Conservation (phyloP, 1,140 invertebrate genomes). For the Hetaerina americana region DNA sequence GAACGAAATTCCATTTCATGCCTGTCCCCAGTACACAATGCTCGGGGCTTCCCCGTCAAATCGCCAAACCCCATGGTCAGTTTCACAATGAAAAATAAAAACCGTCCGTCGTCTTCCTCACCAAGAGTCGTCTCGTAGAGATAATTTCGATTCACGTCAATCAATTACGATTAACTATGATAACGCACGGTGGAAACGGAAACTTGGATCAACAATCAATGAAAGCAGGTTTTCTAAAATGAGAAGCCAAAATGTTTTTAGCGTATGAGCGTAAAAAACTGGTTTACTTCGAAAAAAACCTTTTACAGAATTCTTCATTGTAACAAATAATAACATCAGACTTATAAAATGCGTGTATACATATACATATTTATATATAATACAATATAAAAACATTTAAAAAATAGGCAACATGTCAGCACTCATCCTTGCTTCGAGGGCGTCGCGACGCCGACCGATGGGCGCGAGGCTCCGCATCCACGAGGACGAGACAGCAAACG, state of each 20-base stretch:
- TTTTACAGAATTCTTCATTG: background rate
- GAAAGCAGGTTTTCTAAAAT: background rate
- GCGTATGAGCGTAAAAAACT: background rate
- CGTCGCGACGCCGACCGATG: background rate
- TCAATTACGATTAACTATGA: too few relatives aligned
- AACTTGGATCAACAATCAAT: too few relatives aligned
- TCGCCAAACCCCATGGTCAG: too few relatives aligned
- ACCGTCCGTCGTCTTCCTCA: too few relatives aligned
- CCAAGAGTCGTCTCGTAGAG: too few relatives aligned
- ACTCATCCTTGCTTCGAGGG: background rate
- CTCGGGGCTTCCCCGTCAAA: too few relatives aligned
- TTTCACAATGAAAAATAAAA: too few relatives aligned
- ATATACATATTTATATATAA: background rate
- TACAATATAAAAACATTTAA: background rate
- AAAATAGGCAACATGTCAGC: background rate
- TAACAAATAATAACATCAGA: conserved; percentile 1
- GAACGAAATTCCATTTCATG: too few relatives aligned
- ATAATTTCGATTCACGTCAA: too few relatives aligned
- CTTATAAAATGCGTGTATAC: background rate
- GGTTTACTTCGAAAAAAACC: background rate
- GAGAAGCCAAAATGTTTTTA: background rate
- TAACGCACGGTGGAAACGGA: too few relatives aligned
- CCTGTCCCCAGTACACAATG: too few relatives aligned
- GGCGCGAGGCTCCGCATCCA: background rate
- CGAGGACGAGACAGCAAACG: background rate